Conservation (phyloP, 2,888 invertebrate genomes). For the Cephalotes varians region DNA sequence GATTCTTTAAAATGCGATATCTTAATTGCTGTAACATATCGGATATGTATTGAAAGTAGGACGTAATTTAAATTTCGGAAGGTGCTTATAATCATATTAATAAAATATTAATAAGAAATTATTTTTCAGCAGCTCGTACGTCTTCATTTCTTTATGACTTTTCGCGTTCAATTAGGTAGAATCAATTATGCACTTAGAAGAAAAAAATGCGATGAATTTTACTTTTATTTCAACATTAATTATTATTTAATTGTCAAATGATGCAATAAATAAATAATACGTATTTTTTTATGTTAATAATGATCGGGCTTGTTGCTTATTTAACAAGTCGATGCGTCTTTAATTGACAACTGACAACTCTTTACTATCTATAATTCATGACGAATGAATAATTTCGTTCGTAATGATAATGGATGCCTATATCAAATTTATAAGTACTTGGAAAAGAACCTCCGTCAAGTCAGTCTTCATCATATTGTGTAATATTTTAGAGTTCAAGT, state of each 20-base stretch:
- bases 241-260: too few relatives aligned
- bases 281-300: too few relatives aligned
- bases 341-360: neutral
- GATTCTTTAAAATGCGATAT: neutral
- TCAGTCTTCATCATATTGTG: neutral
- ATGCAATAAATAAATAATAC: neutral
- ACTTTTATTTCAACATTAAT: neutral
- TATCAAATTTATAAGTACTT: constrained; percentile 28
- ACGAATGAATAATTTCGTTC: neutral
- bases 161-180: neutral
- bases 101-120: neutral
- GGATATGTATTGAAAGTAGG: neutral
- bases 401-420: neutral
- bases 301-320: too few relatives aligned
- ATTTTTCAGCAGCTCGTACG: neutral
- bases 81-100: neutral
- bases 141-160: neutral
- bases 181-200: neutral
- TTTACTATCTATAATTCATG: neutral
- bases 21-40: neutral
- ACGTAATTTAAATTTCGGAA: too few relatives aligned
- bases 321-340: neutral
- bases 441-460: neutral
- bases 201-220: neutral
- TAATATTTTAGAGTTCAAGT: neutral